Evolutionary conservation across 2,888 invertebrate species (phyloP), one percentile per base, ranked within the genome.

Genomic region (Acanthosepion pharaonis): DNA sequence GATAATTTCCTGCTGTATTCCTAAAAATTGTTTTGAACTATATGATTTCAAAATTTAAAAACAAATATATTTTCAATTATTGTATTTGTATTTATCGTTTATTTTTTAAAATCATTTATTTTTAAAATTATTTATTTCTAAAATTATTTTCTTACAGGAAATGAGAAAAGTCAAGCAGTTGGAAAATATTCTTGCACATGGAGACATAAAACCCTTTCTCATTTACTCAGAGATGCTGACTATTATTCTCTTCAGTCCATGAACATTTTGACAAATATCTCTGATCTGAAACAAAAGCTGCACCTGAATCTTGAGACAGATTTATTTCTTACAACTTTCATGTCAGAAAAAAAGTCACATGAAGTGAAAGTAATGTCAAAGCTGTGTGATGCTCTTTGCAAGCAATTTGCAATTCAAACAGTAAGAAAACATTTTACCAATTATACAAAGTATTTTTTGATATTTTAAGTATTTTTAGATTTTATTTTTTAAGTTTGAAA

Each of bases 311-410:
- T 55, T 6, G 94, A 94, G 20, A 92, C 78, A 53, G 94, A 94
- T 91, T 93, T 94, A 15, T 95, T 96, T 95, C 95, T 96, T 78
- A 94, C 96, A 49, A 78, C 78, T 0, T 96, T 96, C 94, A 97
- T 97, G 97, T 96, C 96, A 78, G 95, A 96, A 64, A 97, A 97
- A 96, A 97, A 97, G 95, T 95, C 95, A 11, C 97, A 97, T 95
- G 97, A 97, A 95, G 96, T 97, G 9, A 96, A 96, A 48, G 94
- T 96, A 4, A 97, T 97, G 97, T 96, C 96, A 18, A 95, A 95
- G 18, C 94, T 96, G 5, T 97, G 97, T 95, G 95, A 96, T 8
- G n/a, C 53, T n/a, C 94, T 97, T 53, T 95, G 96, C 11, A 93
- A 94, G 51, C 53, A 94, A 15, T 91, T 94, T 28, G 91, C 94